Conservation (phyloP, 1,140 invertebrate genomes). For the Bathynomus jamesi region DNA sequence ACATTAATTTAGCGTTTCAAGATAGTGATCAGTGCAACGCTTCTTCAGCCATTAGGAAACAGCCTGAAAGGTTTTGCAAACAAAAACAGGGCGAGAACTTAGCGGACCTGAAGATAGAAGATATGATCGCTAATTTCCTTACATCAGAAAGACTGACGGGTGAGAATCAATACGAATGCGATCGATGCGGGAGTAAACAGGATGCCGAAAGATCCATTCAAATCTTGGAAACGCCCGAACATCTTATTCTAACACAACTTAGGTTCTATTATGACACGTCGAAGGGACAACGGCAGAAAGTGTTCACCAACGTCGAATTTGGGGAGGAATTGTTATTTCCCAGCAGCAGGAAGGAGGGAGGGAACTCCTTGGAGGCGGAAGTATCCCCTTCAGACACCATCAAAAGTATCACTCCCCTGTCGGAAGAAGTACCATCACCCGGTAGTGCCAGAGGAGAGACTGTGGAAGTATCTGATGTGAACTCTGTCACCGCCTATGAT, state of each 20-base stretch:
- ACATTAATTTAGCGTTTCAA: conserved; percentile 71
- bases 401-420: too few species aligned
- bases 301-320: conserved; percentile 46
- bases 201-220: conserved; percentile 66
- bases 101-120: conserved; percentile 50
- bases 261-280: conserved; percentile 65
- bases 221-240: conserved; percentile 61
- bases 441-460: too few species aligned
- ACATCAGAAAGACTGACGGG: conserved; percentile 65
- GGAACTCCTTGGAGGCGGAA: background rate
- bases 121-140: conserved; percentile 63
- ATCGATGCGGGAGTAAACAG: conserved; percentile 60
- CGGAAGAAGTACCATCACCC: background rate
- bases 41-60: conserved; percentile 11
- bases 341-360: background rate
- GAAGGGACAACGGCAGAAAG: conserved; percentile 37
- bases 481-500: conserved; percentile 24
- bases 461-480: too few species aligned
- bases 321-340: conserved; percentile 28
- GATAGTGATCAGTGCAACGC: conserved; percentile 41
- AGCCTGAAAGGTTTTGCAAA: conserved; percentile 40
- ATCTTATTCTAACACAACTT: conserved; percentile 69
- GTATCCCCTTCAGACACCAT: background rate
- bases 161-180: conserved; percentile 73
- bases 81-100: conserved; percentile 9